Evolutionary conservation across 1,140 invertebrate genomes (phyloP), one percentile per base, ranked within the genome.

Genomic region (Oreohelix idahoensis): DNA sequence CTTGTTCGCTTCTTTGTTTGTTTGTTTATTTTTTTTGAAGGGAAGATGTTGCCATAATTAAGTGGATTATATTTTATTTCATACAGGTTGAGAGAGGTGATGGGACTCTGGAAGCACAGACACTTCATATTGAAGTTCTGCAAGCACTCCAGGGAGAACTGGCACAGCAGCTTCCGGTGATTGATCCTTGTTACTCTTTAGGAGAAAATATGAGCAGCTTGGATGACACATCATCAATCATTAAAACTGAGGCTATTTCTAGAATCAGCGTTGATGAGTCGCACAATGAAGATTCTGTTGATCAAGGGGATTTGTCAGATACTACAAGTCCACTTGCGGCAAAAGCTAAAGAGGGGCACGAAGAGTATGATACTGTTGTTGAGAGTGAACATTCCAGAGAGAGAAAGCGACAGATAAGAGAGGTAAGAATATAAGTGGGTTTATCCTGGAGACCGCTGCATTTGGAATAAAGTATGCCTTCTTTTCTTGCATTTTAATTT

Each of bases 111-210:
- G 83, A 84, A 32, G 45, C 79, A 5, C 83, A 86, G 45, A 58
- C 83, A 11, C 53, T 84, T 32, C 79, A 79, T 32, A 77, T 86
- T 17, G 85, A 86, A 38, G 77, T 86, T 23, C 66, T 86, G 2
- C 85, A 81, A 58, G 83, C 73, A 42, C 58, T 83, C 0, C 73
- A 77, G n/a, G 74, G 26, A 36, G 45, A 45, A 35, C 39, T 83
- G 49, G 49, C 51, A 32, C 81, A 76, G 26, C 51, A 75, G 36
- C 49, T 83, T 10, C 35, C 73, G 29, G 58, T 20, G 23, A 70
- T 69, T 38, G 23, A n/a, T 10, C 20, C 45, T 20, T 2, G 58
- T 26, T 69, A 73, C 45, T 38, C 42, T 11, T 1, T 58, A 13
- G 26, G 11, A 79, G 69, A 76, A 63, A 49, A 58, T 29, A 69